A percentile compares a stretch with the other conserved stretches of the same genome.
Evolutionary conservation across 2,888 invertebrate species (phyloP).

Genomic region (Leptinotarsa peninsularis): DNA sequence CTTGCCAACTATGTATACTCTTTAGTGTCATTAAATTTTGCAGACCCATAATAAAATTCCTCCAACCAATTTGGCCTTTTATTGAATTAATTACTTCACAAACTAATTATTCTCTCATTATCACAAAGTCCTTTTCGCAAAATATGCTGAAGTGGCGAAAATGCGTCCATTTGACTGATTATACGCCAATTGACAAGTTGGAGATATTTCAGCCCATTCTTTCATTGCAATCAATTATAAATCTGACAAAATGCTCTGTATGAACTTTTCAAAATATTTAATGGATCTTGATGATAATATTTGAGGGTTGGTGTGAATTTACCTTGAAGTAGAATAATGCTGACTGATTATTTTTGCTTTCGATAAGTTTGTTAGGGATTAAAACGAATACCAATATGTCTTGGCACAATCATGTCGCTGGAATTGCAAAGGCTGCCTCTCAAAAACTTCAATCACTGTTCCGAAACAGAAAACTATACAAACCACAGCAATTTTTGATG

Average conservation of each 20-base stretch:
- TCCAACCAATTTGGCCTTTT: background rate
- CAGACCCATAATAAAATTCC: background rate
- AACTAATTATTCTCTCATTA: constrained; percentile 3
- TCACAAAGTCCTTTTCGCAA: background rate
- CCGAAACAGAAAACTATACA: too few species aligned
- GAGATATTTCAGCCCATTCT: background rate
- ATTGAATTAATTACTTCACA: constrained; percentile 1
- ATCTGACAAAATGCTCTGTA: background rate
- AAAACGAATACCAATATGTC: too few species aligned
- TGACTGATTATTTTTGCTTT: too few species aligned
- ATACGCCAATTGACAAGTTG: background rate
- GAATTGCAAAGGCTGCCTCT: too few species aligned
- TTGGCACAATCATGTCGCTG: too few species aligned
- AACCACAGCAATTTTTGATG: too few species aligned
- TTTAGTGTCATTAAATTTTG: background rate
- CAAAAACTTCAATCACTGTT: too few species aligned
- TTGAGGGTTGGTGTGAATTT: too few species aligned
- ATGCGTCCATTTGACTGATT: constrained; percentile 4
- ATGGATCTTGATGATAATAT: too few species aligned
- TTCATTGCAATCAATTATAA: background rate
- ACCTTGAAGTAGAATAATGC: too few species aligned
- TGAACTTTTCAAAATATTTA: too few species aligned
- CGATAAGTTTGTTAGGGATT: too few species aligned
- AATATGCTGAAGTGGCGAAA: background rate
- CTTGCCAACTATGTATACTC: background rate